phyloP scores from a whole-genome alignment of 1,140 invertebrate species.

The Drosophila grimshawi region DNA sequence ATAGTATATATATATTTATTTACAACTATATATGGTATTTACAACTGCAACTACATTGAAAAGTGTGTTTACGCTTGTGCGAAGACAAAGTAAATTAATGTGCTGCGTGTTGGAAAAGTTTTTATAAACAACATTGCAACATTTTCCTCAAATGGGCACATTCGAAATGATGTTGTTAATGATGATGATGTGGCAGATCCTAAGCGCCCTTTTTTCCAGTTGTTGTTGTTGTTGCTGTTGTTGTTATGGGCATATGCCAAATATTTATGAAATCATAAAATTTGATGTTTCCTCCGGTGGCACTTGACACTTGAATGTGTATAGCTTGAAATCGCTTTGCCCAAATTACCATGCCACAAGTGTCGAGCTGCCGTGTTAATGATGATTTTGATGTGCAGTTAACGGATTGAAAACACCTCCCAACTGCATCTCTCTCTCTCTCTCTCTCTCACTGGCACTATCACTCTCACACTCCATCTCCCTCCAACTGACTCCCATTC shows the following conservation, averaged over 20 bases:
- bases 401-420: conserved; percentile 71
- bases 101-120: conserved; percentile 67
- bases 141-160: not conserved
- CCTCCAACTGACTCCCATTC: conserved; percentile 3
- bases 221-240: no score
- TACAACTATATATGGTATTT: not conserved
- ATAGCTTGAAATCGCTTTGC: no score
- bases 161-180: conserved; percentile 2
- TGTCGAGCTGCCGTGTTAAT: conserved; percentile 61
- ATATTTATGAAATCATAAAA: conserved; percentile 84
- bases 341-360: not conserved
- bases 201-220: not conserved
- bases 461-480: conserved; percentile 25
- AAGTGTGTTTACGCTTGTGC: conserved; percentile 64
- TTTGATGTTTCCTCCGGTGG: conserved; percentile 79
- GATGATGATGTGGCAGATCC: conserved; percentile 5
- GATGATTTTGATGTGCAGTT: conserved; percentile 83
- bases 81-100: conserved; percentile 80
- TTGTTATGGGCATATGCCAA: conserved; percentile 30
- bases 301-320: conserved; percentile 60
- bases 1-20: not conserved
- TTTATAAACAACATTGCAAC: conserved; percentile 70
- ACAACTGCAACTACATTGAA: conserved; percentile 22
- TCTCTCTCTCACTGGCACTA: not conserved
- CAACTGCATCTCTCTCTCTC: not conserved